Conservation (phyloP, 92 coral and sea anemone species). For the Chrysogorgia sp. region DNA sequence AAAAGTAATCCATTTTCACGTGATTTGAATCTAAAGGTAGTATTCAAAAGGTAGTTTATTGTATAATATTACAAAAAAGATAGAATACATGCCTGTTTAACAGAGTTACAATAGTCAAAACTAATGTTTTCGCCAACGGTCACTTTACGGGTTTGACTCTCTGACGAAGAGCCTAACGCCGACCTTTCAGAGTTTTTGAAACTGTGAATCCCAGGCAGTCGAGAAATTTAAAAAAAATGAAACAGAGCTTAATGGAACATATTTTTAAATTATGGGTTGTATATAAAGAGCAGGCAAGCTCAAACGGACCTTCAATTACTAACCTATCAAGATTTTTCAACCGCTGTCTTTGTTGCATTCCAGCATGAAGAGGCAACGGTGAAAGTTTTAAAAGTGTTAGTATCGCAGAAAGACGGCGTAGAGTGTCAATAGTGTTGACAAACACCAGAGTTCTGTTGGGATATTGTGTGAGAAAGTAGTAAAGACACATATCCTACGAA, state of each 20-base stretch:
- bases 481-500: conserved; percentile 80
- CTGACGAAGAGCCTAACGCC: too few species aligned
- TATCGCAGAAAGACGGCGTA: conserved; percentile 87
- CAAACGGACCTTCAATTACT: background rate
- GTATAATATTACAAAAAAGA: background rate
- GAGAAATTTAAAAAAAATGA: too few species aligned
- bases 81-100: too few species aligned
- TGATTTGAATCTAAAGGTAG: conserved; percentile 67
- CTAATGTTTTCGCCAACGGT: too few species aligned
- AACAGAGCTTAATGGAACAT: background rate
- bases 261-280: background rate
- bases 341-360: conserved; percentile 97
- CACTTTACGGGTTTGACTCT: too few species aligned
- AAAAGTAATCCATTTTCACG: conserved; percentile 75
- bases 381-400: conserved; percentile 73
- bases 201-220: too few species aligned
- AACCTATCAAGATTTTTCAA: conserved; percentile 93
- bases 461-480: conserved; percentile 86
- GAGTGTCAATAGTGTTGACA: conserved; percentile 86
- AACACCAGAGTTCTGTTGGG: conserved; percentile 94
- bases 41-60: too few species aligned
- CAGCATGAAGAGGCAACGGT: conserved; percentile 89
- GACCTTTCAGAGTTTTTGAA: too few species aligned
- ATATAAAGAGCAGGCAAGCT: background rate
- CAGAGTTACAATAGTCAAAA: too few species aligned